These are phyloP conservation scores for Coenobita brevimanus DNA, from an alignment of 1,140 invertebrate species.

Conservation along the genomic window DNA sequence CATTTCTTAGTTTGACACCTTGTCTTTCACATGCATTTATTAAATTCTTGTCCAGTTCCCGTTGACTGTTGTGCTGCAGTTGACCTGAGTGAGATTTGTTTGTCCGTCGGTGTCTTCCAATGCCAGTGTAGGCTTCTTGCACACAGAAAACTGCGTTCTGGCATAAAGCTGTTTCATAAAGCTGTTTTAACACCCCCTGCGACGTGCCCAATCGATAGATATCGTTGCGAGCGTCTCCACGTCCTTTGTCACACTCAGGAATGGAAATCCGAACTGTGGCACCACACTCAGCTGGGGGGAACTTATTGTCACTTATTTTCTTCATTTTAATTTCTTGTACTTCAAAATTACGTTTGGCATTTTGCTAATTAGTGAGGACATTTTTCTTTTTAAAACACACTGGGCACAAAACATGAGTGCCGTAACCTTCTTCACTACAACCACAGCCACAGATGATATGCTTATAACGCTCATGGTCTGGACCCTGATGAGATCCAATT, in stretches of 20 bases:
- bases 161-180: slow-evolving; percentile 5
- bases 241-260: not conserved
- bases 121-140: slow-evolving; percentile 4
- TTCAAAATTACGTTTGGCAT: slow-evolving; percentile 2
- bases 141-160: not conserved
- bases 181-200: not conserved
- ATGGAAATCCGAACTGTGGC: not conserved
- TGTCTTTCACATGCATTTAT: not conserved
- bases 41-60: slow-evolving; percentile 8
- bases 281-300: not conserved
- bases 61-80: not conserved
- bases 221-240: not conserved
- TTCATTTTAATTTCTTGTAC: not conserved
- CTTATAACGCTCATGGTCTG: not conserved
- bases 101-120: not conserved
- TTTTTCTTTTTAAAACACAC: not conserved
- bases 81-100: not conserved
- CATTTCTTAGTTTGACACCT: slow-evolving; percentile 1
- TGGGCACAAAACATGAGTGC: not conserved
- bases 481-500: not conserved
- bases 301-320: not conserved
- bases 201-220: not conserved
- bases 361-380: not conserved
- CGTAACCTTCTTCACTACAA: not conserved
- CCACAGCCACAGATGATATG: not conserved